Conservation (phyloP, 2,888 invertebrate genomes). For the Erebia epiphron region DNA sequence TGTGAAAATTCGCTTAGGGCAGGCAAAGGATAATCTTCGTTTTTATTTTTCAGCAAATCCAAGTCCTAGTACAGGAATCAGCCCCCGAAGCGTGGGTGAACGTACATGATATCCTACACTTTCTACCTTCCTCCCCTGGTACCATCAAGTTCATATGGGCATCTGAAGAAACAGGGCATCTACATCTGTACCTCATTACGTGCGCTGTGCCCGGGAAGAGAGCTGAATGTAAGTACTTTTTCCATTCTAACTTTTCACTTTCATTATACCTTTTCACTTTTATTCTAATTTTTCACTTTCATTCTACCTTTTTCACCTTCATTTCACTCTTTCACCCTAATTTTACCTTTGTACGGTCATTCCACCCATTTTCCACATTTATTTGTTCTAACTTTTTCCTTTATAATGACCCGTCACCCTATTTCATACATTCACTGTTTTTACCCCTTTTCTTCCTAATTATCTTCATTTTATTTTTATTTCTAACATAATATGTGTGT, state of each 20-base stretch:
- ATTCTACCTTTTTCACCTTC: not conserved
- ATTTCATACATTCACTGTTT: not conserved
- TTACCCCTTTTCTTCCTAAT: not conserved
- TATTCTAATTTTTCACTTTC: not conserved
- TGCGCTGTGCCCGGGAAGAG: slow-evolving; percentile 73
- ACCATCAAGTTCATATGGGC: slow-evolving; percentile 92
- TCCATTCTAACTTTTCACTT: not conserved
- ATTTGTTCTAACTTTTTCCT: too few species aligned
- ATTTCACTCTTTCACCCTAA: slow-evolving; percentile 6
- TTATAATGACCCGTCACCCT: too few species aligned
- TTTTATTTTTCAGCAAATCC: slow-evolving; percentile 57
- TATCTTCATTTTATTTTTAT: not conserved
- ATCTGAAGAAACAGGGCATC: slow-evolving; percentile 94
- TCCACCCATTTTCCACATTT: too few species aligned
- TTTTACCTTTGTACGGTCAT: not conserved
- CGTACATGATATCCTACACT: slow-evolving; percentile 94
- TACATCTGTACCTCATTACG: slow-evolving; percentile 93
- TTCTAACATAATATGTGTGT: not conserved
- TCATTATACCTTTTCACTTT: not conserved
- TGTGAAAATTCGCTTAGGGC: too few species aligned
- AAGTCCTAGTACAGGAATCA: slow-evolving; percentile 66
- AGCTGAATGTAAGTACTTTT: slow-evolving; percentile 51
- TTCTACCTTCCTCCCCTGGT: slow-evolving; percentile 85
- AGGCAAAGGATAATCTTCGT: not conserved
- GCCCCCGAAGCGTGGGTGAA: slow-evolving; percentile 95